Percentiles rank a stretch among this genome's conserved stretches.
phyloP scores from a whole-genome alignment of 1,140 invertebrate species.

The Hermatobates lingyangjiaoensis region DNA sequence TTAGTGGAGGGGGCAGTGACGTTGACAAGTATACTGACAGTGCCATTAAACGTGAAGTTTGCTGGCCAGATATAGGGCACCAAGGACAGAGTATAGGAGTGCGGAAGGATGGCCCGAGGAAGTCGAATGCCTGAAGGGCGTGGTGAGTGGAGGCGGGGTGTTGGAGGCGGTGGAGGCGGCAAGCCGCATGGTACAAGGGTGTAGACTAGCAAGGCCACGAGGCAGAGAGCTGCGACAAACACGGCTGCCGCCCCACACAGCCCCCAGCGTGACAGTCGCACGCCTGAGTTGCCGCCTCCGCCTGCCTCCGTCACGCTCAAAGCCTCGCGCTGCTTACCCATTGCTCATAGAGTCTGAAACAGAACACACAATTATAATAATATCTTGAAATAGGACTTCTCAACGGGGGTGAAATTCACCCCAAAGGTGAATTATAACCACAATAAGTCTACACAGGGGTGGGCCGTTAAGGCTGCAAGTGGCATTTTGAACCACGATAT shows the following conservation, averaged over 20 bases:
- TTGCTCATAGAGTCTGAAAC: no score
- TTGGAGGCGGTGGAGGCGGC: neutral
- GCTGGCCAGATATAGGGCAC: slow-evolving; percentile 41
- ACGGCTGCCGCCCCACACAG: neutral
- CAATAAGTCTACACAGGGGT: no score
- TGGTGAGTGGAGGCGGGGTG: neutral
- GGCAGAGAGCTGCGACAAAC: neutral
- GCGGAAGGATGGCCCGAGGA: neutral
- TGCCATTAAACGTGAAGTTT: slow-evolving; percentile 59
- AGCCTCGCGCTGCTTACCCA: neutral
- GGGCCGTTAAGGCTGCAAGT: no score
- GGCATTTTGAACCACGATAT: no score
- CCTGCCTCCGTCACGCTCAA: neutral
- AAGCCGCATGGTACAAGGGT: neutral
- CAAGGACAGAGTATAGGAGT: slow-evolving; percentile 20
- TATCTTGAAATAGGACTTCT: no score
- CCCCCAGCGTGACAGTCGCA: neutral
- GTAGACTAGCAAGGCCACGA: neutral
- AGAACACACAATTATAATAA: no score
- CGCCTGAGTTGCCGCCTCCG: neutral
- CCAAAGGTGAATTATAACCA: no score
- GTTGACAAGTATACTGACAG: slow-evolving; percentile 44
- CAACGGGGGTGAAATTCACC: no score
- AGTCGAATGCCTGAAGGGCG: neutral
- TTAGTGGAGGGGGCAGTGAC: slow-evolving; percentile 35